These are phyloP conservation scores for Albula goreensis DNA, from an alignment of 2,113 vertebrate species.

Conservation along the genomic window DNA sequence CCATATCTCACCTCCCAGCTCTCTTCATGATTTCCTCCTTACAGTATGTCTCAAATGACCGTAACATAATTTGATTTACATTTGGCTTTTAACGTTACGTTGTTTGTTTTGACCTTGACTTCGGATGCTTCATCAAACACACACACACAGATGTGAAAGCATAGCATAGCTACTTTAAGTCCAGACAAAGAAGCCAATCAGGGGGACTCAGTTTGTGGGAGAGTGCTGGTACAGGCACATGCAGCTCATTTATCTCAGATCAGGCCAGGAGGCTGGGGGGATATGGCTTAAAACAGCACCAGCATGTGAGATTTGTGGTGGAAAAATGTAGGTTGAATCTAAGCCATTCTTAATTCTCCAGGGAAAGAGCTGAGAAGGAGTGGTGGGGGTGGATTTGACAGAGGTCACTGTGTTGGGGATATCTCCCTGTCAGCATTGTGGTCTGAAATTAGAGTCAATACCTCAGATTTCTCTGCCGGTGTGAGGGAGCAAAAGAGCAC, in stretches of 20 bases:
- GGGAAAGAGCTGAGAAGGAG: slow-evolving; percentile 5
- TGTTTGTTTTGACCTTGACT: background rate
- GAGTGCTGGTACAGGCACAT: background rate
- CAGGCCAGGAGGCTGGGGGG: background rate
- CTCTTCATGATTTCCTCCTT: too few relatives aligned
- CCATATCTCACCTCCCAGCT: too few relatives aligned
- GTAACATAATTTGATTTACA: background rate
- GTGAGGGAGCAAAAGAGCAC: background rate
- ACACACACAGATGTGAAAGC: background rate
- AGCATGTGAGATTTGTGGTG: background rate
- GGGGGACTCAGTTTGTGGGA: background rate
- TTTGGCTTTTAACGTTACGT: background rate
- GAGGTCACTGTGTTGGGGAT: slow-evolving; percentile 41
- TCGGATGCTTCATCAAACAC: background rate
- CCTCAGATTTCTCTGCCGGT: slow-evolving; percentile 22
- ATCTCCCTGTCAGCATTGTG: slow-evolving; percentile 18
- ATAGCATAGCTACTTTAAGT: background rate
- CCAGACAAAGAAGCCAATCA: background rate
- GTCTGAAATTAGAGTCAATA: slow-evolving; percentile 38
- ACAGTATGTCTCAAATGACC: background rate
- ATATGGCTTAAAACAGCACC: background rate
- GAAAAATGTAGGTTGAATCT: slow-evolving; percentile 28
- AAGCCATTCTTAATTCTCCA: slow-evolving; percentile 35
- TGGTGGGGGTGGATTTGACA: background rate
- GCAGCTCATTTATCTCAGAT: slow-evolving; percentile 9